Evolutionary conservation across 2,113 vertebrate species (phyloP), one percentile per base, ranked within the genome.

Genomic region (Lophochroa leadbeateri): DNA sequence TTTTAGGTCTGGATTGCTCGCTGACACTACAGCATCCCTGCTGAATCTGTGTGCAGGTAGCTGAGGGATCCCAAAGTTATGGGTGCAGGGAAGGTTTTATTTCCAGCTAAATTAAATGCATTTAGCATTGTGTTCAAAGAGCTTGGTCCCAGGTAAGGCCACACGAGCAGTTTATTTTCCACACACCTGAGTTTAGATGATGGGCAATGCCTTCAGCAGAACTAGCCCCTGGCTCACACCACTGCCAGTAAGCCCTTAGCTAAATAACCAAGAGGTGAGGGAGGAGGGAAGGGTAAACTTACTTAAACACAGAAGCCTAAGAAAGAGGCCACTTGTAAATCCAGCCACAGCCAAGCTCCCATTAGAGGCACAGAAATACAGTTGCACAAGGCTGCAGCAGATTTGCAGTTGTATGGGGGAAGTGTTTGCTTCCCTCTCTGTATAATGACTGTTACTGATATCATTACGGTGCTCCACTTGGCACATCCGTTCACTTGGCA

Each of bases 401-500:
- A 44, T 92, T 63, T 84, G 92, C 92, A 93, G 88, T 76, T 93
- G 94, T 94, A 41, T 79, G 81, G 76, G 77, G 61, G 43, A 3
- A 92, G 90, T 85, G 95, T 94, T 96, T 87, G 92, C 96, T 86
- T 93, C 90, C 65, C 92, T 16, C 18, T 37, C 88, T 15, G 72
- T 25, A 41, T 91, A 94, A 92, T 93, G 10, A 7, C 96, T 84
- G 96, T 72, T 15, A 94, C 76, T n/a, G 96, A 94, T 96, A 94
- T 92, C 93, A 96, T 97, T 88, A 13, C 13, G 0, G 85, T 43
- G 85, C 86, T 92, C 92, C 64, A 25, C 92, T 95, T 95, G 96
- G 96, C 96, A 96, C 94, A 93, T 74, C 92, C 69, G 24, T 7
- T 94, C 43, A 11, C 92, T 91, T 93, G 95, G 95, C 96, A 95